Percentiles rank a stretch among this genome's conserved stretches.
These are phyloP conservation scores for Amia ocellicauda DNA, from an alignment of 2,113 vertebrate species.

Conservation along the genomic window DNA sequence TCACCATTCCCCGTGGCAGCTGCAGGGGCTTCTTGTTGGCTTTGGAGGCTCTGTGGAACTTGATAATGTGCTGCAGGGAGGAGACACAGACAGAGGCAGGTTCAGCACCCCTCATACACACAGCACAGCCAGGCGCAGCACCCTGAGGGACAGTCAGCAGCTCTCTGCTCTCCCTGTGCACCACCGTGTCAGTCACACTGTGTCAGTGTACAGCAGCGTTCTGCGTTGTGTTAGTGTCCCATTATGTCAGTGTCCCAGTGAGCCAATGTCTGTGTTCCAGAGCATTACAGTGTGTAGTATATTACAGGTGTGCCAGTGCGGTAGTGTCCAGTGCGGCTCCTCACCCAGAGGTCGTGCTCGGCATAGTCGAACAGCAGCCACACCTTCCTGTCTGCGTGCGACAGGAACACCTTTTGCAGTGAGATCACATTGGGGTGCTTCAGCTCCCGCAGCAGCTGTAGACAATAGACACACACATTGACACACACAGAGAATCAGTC, in stretches of 20 bases:
- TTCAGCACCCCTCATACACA: too few species aligned
- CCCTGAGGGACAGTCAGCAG: too few species aligned
- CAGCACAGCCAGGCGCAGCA: too few species aligned
- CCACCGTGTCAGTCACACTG: too few species aligned
- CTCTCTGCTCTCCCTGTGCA: too few species aligned
- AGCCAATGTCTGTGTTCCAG: too few species aligned
- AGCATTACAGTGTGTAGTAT: too few species aligned
- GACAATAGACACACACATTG: slow-evolving; percentile 44
- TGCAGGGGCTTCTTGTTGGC: slow-evolving; percentile 99
- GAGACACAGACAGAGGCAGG: slow-evolving; percentile 39
- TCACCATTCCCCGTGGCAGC: slow-evolving; percentile 98
- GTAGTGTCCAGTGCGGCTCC: slow-evolving; percentile 20
- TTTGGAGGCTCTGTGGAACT: slow-evolving; percentile 99
- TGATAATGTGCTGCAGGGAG: slow-evolving; percentile 93
- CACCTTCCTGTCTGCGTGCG: slow-evolving; percentile 97
- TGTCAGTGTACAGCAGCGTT: too few species aligned
- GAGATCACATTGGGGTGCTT: slow-evolving; percentile 99
- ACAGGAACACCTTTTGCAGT: slow-evolving; percentile 98
- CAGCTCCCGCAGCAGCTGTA: slow-evolving; percentile 92
- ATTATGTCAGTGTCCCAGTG: too few species aligned
- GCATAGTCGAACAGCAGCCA: slow-evolving; percentile 99
- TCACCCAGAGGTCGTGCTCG: slow-evolving; percentile 98
- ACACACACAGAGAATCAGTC: slow-evolving; percentile 2
- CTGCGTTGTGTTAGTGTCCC: too few species aligned
- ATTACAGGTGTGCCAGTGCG: too few species aligned